A percentile compares a stretch with the other conserved stretches of the same genome.
Evolutionary conservation across 2,113 vertebrate genomes (phyloP).

Genomic region (Eurypyga helias): DNA sequence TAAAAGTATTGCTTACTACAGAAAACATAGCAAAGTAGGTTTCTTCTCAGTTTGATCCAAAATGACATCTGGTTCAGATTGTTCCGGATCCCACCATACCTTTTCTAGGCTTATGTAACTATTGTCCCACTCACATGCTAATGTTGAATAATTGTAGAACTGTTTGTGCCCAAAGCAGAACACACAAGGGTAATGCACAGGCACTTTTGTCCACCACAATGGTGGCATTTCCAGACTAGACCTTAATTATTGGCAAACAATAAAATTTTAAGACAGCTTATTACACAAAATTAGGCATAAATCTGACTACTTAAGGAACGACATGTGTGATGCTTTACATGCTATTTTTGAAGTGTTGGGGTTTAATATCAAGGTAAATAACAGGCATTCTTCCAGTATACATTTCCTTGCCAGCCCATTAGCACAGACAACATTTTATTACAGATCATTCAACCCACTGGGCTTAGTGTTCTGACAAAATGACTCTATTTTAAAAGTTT

Average conservation of each 20-base stretch:
- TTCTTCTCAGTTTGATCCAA: constrained; percentile 12
- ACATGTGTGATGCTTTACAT: neutral
- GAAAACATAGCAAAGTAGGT: neutral
- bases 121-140: neutral
- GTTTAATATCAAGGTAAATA: neutral
- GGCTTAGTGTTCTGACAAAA: neutral
- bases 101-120: neutral
- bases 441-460: neutral
- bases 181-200: neutral
- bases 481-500: neutral
- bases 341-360: accelerated
- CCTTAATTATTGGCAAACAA: neutral
- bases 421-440: neutral
- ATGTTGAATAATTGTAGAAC: neutral
- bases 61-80: neutral
- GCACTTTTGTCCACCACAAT: neutral
- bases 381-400: neutral
- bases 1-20: neutral
- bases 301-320: neutral
- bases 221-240: neutral
- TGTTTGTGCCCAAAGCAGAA: neutral
- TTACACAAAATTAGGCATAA: neutral
- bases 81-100: neutral
- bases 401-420: neutral
- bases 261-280: neutral